Evolutionary conservation across 2,113 vertebrate genomes (phyloP).

Genomic region (Crotalus helleri): DNA sequence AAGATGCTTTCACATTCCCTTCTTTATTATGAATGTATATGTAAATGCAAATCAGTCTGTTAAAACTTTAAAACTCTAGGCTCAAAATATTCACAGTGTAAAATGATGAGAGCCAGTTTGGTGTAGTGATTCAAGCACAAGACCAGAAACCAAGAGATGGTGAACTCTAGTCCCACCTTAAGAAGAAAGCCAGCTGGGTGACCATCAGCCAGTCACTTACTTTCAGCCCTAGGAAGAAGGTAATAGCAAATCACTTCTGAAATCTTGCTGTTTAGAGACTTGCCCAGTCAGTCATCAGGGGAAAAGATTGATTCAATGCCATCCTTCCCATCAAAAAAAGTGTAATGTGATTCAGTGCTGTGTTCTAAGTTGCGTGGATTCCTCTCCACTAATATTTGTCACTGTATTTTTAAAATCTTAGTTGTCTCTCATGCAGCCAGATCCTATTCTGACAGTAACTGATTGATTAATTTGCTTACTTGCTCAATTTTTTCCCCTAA

Average conservation of each 20-base stretch:
- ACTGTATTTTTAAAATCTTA: not conserved
- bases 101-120: not conserved
- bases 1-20: not conserved
- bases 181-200: not conserved
- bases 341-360: not conserved
- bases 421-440: not conserved
- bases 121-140: not conserved
- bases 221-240: not conserved
- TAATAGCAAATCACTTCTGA: not conserved
- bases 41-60: not conserved
- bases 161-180: not conserved
- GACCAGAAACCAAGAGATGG: not conserved
- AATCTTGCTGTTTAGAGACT: not conserved
- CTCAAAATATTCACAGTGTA: not conserved
- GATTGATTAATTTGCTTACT: not conserved
- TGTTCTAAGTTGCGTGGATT: not conserved
- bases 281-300: not conserved
- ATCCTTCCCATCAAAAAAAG: not conserved
- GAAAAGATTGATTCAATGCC: not conserved
- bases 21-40: not conserved
- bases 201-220: not conserved
- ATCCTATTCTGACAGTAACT: not conserved
- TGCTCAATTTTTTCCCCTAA: not conserved
- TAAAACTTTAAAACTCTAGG: not conserved
- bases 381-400: not conserved